Evolutionary conservation across 2,797 vertebrate species (phyloP).

Genomic region (Tinamus major): DNA sequence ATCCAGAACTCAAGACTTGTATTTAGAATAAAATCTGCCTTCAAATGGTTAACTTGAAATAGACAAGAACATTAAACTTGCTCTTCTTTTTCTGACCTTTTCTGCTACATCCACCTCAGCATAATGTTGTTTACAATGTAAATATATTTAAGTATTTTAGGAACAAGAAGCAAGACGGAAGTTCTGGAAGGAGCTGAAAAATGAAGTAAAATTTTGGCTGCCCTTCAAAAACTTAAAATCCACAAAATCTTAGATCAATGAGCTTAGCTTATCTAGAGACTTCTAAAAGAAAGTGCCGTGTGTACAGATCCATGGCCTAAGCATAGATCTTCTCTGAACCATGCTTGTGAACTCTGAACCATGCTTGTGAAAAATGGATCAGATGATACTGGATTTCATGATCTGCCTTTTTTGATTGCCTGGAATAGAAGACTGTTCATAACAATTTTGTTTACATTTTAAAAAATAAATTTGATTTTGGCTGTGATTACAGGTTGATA

Average conservation of each 20-base stretch:
- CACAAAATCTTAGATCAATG: conserved; percentile 64
- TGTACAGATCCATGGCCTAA: background rate
- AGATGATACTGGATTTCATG: conserved; percentile 62
- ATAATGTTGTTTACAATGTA: conserved; percentile 49
- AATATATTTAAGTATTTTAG: conserved; percentile 42
- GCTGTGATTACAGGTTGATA: conserved; percentile 47
- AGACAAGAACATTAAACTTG: background rate
- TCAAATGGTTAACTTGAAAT: background rate
- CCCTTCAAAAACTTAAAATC: conserved; percentile 68
- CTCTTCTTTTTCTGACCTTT: conserved; percentile 19
- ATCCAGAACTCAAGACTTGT: background rate
- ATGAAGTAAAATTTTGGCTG: conserved; percentile 68
- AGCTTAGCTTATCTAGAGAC: conserved; percentile 34
- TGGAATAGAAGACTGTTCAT: conserved; percentile 49
- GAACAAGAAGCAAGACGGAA: conserved; percentile 44
- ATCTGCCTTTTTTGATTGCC: conserved; percentile 54
- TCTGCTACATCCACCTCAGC: background rate
- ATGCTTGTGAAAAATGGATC: conserved; percentile 63
- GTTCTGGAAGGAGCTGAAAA: conserved; percentile 50
- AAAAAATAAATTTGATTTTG: conserved; percentile 57
- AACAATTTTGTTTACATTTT: conserved; percentile 54
- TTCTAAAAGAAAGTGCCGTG: conserved; percentile 44
- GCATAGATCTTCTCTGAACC: conserved; percentile 45
- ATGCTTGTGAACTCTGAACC: conserved; percentile 44
- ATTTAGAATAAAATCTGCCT: conserved; percentile 4